phyloP scores from a whole-genome alignment of 2,888 invertebrate species.

The Dromius quadrimaculatus region DNA sequence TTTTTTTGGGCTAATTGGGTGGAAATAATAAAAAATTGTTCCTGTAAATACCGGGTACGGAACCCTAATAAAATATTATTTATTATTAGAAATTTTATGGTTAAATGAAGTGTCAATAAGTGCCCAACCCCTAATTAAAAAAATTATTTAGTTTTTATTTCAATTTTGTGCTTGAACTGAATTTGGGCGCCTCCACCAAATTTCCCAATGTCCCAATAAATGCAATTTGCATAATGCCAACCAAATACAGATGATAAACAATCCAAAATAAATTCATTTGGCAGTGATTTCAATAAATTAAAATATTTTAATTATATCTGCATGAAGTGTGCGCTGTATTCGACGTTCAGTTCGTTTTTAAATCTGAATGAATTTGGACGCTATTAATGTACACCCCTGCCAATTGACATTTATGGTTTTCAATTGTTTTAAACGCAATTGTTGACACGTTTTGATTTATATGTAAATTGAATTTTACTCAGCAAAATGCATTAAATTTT shows the following conservation, averaged over 20 bases:
- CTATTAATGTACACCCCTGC: conserved; percentile 28
- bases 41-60: no score
- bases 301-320: conserved; percentile 18
- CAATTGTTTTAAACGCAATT: conserved; percentile 43
- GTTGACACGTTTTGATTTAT: conserved; percentile 45
- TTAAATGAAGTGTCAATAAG: no score
- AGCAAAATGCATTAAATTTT: conserved; percentile 36
- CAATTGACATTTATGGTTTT: conserved; percentile 43
- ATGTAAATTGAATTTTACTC: conserved; percentile 49
- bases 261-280: conserved; percentile 17
- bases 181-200: neutral
- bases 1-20: no score
- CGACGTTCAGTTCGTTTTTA: conserved; percentile 20
- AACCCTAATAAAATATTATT: no score
- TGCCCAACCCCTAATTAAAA: no score
- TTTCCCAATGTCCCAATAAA: neutral
- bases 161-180: no score
- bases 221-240: conserved; percentile 12
- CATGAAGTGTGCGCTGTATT: conserved; percentile 9
- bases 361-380: conserved; percentile 26
- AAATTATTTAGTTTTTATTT: no score
- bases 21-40: no score
- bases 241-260: conserved; percentile 18
- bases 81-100: no score
- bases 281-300: conserved; percentile 9